Evolutionary conservation across 2,888 invertebrate genomes (phyloP).

Genomic region (Marasmarcha lunaedactyla): DNA sequence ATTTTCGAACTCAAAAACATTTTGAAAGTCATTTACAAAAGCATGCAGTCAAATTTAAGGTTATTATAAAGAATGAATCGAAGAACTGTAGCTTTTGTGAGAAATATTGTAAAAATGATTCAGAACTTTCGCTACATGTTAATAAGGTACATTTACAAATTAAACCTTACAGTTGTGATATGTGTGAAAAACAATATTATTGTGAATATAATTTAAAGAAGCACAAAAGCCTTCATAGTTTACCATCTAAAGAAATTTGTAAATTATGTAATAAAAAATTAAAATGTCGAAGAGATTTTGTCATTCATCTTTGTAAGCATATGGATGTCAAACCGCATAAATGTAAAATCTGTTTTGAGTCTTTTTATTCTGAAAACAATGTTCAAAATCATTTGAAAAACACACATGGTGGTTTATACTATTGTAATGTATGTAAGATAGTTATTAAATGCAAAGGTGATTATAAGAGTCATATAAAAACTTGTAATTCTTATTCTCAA

Average conservation of each 20-base stretch:
- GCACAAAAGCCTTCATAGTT: conserved; percentile 43
- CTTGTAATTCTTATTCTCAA: conserved; percentile 32
- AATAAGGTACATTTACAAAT: conserved; percentile 57
- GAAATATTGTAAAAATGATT: conserved; percentile 39
- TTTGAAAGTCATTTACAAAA: conserved; percentile 38
- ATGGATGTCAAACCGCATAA: conserved; percentile 41
- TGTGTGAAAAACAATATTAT: conserved; percentile 54
- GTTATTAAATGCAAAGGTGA: conserved; percentile 31
- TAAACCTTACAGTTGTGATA: conserved; percentile 52
- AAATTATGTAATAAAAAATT: conserved; percentile 42
- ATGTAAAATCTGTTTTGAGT: conserved; percentile 38
- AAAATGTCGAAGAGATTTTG: conserved; percentile 39
- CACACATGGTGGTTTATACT: conserved; percentile 41
- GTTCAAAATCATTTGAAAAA: conserved; percentile 37
- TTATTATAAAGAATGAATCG: conserved; percentile 17
- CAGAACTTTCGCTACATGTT: conserved; percentile 45
- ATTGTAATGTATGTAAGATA: conserved; percentile 42
- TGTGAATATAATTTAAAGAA: conserved; percentile 39
- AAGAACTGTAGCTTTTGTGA: conserved; percentile 56
- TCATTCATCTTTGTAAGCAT: conserved; percentile 50
- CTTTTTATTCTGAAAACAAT: conserved; percentile 35
- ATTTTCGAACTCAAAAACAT: conserved; percentile 28
- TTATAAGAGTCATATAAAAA: conserved; percentile 34
- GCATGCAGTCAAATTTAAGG: conserved; percentile 31
- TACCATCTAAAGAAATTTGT: conserved; percentile 35